These are phyloP conservation scores for Campylorhamphus procurvoides DNA, from an alignment of 2,113 vertebrate genomes.

Conservation along the genomic window DNA sequence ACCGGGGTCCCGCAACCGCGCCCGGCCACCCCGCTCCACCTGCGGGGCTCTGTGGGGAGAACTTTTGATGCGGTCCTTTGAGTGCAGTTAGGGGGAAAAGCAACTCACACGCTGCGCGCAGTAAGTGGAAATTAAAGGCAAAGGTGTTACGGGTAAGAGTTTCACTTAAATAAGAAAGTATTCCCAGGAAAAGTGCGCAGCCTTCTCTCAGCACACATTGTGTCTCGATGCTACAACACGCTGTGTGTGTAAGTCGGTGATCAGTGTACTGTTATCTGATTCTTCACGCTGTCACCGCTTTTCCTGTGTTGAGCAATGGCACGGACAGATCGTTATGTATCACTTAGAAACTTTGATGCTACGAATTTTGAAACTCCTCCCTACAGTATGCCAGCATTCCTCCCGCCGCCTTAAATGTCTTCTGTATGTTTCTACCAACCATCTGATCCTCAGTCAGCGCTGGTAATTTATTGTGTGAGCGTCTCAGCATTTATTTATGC, in stretches of 20 bases:
- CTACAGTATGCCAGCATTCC: rapidly evolving
- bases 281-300: not conserved
- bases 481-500: conserved; percentile 11
- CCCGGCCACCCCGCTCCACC: not conserved
- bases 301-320: not conserved
- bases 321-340: not conserved
- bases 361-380: not conserved
- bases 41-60: not conserved
- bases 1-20: not conserved
- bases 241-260: not conserved
- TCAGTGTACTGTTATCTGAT: rapidly evolving
- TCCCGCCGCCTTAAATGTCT: not conserved
- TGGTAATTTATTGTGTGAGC: not conserved
- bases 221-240: rapidly evolving
- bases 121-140: rapidly evolving
- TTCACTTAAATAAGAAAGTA: rapidly evolving
- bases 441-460: not conserved
- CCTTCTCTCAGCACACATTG: rapidly evolving
- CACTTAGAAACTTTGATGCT: not conserved
- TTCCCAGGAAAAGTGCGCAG: rapidly evolving
- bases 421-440: not conserved
- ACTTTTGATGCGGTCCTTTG: not conserved
- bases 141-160: rapidly evolving
- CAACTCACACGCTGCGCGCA: rapidly evolving
- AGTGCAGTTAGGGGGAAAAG: not conserved